A percentile compares a stretch with the other conserved stretches of the same genome.
Conservation (phyloP, 2,888 invertebrate genomes). For the Metallyticus violacea region DNA sequence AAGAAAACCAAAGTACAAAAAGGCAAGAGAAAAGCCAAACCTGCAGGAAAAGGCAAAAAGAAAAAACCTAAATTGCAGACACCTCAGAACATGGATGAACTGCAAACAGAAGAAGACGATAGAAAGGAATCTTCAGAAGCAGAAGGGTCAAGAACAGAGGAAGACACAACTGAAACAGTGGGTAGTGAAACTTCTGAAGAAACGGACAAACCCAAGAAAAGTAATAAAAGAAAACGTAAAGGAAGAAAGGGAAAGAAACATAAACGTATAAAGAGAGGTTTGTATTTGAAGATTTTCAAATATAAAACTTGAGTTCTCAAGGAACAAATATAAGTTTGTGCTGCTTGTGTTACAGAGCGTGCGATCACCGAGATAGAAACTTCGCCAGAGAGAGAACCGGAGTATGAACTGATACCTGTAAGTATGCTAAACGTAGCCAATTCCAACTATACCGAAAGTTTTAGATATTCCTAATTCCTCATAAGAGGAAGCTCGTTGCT, state of each 20-base stretch:
- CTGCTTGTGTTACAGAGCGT: too few relatives aligned
- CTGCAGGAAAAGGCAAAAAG: slow-evolving; percentile 38
- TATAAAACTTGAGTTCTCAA: too few relatives aligned
- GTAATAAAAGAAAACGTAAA: slow-evolving; percentile 18
- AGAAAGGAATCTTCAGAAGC: slow-evolving; percentile 38
- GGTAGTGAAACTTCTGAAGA: slow-evolving; percentile 23
- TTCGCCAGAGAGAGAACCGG: too few relatives aligned
- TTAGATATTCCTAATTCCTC: too few relatives aligned
- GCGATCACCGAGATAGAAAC: too few relatives aligned
- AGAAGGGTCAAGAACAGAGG: slow-evolving; percentile 39
- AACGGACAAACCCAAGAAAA: neutral
- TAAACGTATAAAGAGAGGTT: neutral
- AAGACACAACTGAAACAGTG: slow-evolving; percentile 32
- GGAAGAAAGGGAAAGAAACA: slow-evolving; percentile 36
- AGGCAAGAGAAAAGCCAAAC: slow-evolving; percentile 24
- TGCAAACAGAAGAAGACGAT: slow-evolving; percentile 36
- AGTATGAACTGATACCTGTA: too few relatives aligned
- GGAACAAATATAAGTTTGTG: too few relatives aligned
- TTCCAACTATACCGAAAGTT: too few relatives aligned
- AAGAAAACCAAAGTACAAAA: slow-evolving; percentile 13
- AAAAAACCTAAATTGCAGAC: slow-evolving; percentile 39
- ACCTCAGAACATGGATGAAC: slow-evolving; percentile 21
- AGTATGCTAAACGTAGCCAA: too few relatives aligned
- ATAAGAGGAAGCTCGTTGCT: too few relatives aligned
- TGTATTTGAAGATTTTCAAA: neutral